Conservation (phyloP, 2,888 invertebrate genomes). For the Camptogramma bilineatum region DNA sequence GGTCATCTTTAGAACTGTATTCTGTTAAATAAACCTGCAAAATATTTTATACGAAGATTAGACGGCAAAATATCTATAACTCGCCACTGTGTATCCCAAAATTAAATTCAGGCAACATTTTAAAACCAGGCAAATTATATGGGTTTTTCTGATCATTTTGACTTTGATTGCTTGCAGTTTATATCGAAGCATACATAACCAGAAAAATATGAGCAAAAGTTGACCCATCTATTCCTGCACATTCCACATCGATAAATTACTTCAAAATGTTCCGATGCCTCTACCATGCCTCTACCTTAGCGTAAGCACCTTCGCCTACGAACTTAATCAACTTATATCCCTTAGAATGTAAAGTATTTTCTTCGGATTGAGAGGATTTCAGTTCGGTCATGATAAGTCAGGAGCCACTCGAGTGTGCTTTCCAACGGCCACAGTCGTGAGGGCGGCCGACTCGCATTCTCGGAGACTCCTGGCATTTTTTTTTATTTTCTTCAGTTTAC, state of each 20-base stretch:
- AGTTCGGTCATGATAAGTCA: conserved; percentile 76
- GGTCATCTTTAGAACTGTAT: conserved; percentile 64
- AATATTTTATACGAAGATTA: not conserved
- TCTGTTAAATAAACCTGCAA: conserved; percentile 77
- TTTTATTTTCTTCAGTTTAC: conserved; percentile 52
- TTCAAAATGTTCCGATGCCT: conserved; percentile 6
- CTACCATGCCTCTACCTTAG: conserved; percentile 88
- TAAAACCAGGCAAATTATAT: no score
- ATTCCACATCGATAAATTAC: not conserved
- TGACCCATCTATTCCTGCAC: no score
- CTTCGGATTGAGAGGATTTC: conserved; percentile 77
- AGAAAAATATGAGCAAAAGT: no score
- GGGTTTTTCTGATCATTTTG: no score
- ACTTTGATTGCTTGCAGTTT: no score
- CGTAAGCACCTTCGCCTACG: conserved; percentile 92
- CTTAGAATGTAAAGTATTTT: conserved; percentile 76
- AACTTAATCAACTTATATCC: conserved; percentile 88
- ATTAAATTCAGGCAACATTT: not conserved
- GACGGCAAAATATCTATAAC: not conserved
- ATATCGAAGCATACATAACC: no score
- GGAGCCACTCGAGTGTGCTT: conserved; percentile 46
- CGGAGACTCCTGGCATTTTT: conserved; percentile 67
- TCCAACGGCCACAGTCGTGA: conserved; percentile 49
- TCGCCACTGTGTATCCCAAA: not conserved
- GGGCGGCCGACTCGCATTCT: conserved; percentile 53